phyloP scores from a whole-genome alignment of 1,140 invertebrate species.

The Diorhabda carinulata region DNA sequence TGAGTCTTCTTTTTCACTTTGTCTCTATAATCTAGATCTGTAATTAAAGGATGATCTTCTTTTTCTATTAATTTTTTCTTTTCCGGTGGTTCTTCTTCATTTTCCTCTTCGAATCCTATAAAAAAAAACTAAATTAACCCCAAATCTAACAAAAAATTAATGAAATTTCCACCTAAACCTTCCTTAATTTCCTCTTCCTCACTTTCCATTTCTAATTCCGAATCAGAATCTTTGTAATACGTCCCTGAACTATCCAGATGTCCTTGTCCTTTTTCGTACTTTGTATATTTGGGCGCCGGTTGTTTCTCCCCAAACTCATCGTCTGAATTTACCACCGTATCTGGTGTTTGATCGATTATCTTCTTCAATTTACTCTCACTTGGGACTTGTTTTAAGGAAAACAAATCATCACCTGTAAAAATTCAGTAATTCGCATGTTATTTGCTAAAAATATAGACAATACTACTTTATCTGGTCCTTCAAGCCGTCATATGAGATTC shows the following conservation, averaged over 20 bases:
- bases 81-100: conserved; percentile 42
- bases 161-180: conserved; percentile 53
- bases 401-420: conserved; percentile 61
- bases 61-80: conserved; percentile 45
- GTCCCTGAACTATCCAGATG: conserved; percentile 69
- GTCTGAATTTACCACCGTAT: conserved; percentile 64
- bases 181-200: conserved; percentile 56
- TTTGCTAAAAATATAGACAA: no score
- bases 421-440: no score
- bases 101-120: conserved; percentile 53
- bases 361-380: conserved; percentile 56
- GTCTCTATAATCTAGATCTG: conserved; percentile 75
- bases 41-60: conserved; percentile 74
- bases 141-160: conserved; percentile 7
- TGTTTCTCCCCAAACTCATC: conserved; percentile 56
- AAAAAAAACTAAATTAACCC: conserved; percentile 26
- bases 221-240: conserved; percentile 70
- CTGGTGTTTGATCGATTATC: conserved; percentile 65
- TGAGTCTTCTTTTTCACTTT: conserved; percentile 66
- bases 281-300: conserved; percentile 54
- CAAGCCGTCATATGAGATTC: no score
- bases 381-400: conserved; percentile 51
- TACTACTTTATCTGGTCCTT: no score
- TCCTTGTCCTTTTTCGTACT: conserved; percentile 65
- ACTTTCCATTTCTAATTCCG: conserved; percentile 60